Evolutionary conservation across 2,797 vertebrate species (phyloP).

Genomic region (Aldrovandia affinis): DNA sequence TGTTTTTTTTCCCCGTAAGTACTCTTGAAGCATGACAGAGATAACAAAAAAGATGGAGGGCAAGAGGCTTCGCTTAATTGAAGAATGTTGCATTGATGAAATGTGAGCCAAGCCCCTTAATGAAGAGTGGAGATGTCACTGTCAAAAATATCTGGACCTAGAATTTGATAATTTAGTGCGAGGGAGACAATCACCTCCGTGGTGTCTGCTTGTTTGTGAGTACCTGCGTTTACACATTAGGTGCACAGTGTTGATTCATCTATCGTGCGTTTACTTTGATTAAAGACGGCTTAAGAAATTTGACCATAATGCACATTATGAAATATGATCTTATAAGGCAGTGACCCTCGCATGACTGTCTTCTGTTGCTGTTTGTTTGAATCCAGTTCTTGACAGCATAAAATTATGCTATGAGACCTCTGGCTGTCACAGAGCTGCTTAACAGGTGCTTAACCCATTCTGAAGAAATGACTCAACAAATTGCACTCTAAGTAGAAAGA

Average conservation of each 20-base stretch:
- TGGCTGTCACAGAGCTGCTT: conserved; percentile 51
- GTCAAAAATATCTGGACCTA: background rate
- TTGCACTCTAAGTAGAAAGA: conserved; percentile 59
- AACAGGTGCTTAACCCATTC: conserved; percentile 59
- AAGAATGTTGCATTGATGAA: background rate
- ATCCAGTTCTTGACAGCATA: conserved; percentile 20
- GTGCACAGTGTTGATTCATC: background rate
- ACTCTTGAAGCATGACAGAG: background rate
- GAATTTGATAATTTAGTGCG: background rate
- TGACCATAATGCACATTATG: background rate
- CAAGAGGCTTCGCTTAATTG: background rate
- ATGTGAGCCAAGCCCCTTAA: background rate
- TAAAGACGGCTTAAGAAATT: background rate
- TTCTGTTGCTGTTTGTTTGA: background rate
- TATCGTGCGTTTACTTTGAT: background rate
- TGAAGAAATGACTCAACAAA: conserved; percentile 60
- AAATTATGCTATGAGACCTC: conserved; percentile 28
- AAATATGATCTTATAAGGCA: background rate
- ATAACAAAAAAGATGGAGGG: background rate
- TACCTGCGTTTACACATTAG: background rate
- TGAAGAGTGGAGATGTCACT: background rate
- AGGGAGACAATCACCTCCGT: background rate
- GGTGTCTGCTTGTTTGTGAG: background rate
- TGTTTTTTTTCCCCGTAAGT: conserved; percentile 38
- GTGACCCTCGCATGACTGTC: background rate